phyloP scores from a whole-genome alignment of 2,888 invertebrate genomes.

The Pollenia angustigena region DNA sequence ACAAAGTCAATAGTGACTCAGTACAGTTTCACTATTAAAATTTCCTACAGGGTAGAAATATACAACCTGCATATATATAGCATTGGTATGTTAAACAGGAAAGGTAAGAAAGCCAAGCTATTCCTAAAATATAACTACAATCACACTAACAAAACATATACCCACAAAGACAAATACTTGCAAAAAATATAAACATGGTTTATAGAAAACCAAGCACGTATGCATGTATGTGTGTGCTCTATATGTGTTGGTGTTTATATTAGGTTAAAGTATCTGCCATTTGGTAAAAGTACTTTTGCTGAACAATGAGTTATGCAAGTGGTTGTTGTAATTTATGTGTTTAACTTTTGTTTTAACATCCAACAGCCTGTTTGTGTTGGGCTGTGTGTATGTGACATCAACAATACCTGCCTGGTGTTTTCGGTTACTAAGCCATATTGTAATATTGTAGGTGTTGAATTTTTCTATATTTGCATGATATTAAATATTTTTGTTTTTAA shows the following conservation, averaged over 20 bases:
- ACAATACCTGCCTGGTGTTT: conserved; percentile 10
- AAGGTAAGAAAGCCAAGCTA: conserved; percentile 57
- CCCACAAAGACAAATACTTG: neutral
- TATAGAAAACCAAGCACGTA: neutral
- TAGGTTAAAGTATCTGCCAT: conserved; percentile 32
- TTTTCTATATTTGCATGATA: conserved; percentile 6
- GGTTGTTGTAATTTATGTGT: conserved; percentile 70
- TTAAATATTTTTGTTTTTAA: conserved; percentile 1
- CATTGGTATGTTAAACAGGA: conserved; percentile 47
- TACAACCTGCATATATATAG: conserved; percentile 56
- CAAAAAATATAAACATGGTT: neutral
- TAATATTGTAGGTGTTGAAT: neutral
- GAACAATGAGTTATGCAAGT: conserved; percentile 71
- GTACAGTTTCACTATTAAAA: too few species aligned
- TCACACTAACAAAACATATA: neutral
- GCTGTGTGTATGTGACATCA: neutral
- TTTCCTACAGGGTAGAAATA: neutral
- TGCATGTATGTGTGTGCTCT: neutral
- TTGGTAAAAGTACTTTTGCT: conserved; percentile 53
- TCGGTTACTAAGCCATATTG: conserved; percentile 10
- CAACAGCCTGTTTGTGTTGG: conserved; percentile 17
- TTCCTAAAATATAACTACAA: conserved; percentile 25
- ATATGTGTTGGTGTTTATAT: conserved; percentile 7
- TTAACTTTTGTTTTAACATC: conserved; percentile 59
- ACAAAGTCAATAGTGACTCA: too few species aligned